A percentile compares a stretch with the other conserved stretches of the same genome.
These are phyloP conservation scores for Rhopalosiphum nymphaeae DNA, from an alignment of 2,888 invertebrate genomes.

Conservation along the genomic window DNA sequence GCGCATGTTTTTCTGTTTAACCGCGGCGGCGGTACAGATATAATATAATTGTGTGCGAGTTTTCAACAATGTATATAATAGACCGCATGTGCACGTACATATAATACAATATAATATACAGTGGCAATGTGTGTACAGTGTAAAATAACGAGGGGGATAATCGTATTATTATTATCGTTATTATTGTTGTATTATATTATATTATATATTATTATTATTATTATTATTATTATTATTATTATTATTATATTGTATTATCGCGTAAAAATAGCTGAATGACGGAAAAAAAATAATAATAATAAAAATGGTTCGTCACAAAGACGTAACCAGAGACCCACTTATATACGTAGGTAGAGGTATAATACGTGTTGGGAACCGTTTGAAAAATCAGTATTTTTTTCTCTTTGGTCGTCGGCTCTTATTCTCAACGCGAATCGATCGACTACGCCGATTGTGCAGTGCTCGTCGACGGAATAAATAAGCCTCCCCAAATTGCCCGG, in stretches of 20 bases:
- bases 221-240: slow-evolving; percentile 15
- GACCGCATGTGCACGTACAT: neutral
- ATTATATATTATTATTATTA: slow-evolving; percentile 4
- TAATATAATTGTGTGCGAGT: slow-evolving; percentile 19
- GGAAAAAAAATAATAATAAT: slow-evolving; percentile 42
- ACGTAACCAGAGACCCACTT: slow-evolving; percentile 61
- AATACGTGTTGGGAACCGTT: slow-evolving; percentile 53
- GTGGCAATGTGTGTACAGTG: neutral
- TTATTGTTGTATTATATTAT: slow-evolving; percentile 15
- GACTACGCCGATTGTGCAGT: slow-evolving; percentile 40
- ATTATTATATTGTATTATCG: slow-evolving; percentile 22
- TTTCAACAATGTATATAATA: slow-evolving; percentile 13
- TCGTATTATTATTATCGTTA: slow-evolving; percentile 34
- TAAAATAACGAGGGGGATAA: slow-evolving; percentile 60
- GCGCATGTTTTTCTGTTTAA: neutral
- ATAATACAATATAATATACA: slow-evolving; percentile 15
- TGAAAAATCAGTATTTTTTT: slow-evolving; percentile 51
- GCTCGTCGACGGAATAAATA: slow-evolving; percentile 47
- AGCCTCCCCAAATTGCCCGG: slow-evolving; percentile 53
- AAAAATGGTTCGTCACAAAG: slow-evolving; percentile 34
- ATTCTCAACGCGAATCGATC: slow-evolving; percentile 43
- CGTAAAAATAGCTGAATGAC: slow-evolving; percentile 51
- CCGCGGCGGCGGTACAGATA: neutral
- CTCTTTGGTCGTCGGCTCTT: neutral
- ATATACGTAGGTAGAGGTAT: neutral